Conservation (phyloP, 2,113 vertebrate genomes). For the Notothenia rossii region DNA sequence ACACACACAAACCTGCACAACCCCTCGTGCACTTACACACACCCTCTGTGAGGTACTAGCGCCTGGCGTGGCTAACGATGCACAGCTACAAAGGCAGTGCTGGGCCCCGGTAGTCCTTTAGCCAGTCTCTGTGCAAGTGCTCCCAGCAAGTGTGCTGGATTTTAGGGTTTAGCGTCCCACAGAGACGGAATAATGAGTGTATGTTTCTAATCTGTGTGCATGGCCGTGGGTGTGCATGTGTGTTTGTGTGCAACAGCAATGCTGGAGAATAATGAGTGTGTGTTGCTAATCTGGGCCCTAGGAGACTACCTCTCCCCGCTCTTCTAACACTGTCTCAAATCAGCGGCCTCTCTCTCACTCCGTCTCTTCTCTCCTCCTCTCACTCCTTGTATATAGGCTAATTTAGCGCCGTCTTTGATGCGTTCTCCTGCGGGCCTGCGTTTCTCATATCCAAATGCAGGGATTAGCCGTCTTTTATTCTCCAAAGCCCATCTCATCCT, state of each 20-base stretch:
- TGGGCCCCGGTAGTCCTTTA: constrained; percentile 71
- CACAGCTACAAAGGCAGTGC: constrained; percentile 79
- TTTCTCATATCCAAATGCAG: constrained; percentile 85
- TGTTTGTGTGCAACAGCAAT: constrained; percentile 73
- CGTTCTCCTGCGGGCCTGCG: constrained; percentile 80
- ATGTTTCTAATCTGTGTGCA: constrained; percentile 83
- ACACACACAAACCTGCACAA: constrained; percentile 24
- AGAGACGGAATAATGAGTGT: constrained; percentile 85
- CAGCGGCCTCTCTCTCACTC: constrained; percentile 69
- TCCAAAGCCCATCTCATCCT: constrained; percentile 83
- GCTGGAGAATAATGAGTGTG: constrained; percentile 79
- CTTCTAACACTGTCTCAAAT: constrained; percentile 84
- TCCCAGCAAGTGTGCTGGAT: constrained; percentile 83
- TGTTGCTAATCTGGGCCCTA: constrained; percentile 86
- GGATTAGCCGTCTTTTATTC: constrained; percentile 84
- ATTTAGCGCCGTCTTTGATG: constrained; percentile 83
- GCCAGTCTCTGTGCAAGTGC: constrained; percentile 76
- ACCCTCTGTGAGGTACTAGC: constrained; percentile 59
- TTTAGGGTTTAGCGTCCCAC: constrained; percentile 87
- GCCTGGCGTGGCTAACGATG: constrained; percentile 76
- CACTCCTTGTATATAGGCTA: constrained; percentile 77
- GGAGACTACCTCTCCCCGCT: constrained; percentile 83
- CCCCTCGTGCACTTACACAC: constrained; percentile 20
- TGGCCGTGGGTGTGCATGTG: constrained; percentile 59
- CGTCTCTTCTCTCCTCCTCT: constrained; percentile 67